Conservation (phyloP, 2,113 vertebrate genomes). For the Antechinus flavipes region DNA sequence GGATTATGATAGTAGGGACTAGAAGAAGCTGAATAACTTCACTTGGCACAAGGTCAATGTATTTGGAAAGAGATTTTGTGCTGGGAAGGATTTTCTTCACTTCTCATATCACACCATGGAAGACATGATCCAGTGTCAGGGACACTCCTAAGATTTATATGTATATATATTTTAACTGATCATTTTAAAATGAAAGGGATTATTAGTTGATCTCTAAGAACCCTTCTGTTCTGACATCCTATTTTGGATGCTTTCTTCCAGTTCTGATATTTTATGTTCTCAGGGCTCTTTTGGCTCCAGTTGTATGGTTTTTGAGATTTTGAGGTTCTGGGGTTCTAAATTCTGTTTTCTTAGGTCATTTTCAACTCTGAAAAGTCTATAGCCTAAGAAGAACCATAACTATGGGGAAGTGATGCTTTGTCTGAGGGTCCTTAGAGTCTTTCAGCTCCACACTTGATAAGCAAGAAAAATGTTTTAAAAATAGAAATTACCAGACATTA, state of each 20-base stretch:
- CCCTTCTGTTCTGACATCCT: neutral
- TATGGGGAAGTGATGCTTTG: neutral
- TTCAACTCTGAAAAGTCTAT: neutral
- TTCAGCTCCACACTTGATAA: neutral
- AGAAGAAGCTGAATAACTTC: neutral
- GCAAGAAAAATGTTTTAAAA: neutral
- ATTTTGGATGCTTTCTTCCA: neutral
- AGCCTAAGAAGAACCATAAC: neutral
- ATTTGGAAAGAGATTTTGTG: neutral
- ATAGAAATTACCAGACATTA: neutral
- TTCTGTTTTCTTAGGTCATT: neutral
- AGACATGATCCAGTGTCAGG: neutral
- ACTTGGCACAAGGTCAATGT: neutral
- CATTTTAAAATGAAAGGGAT: neutral
- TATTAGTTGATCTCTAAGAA: neutral
- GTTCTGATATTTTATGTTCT: neutral
- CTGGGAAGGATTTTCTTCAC: neutral
- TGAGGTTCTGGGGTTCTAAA: neutral
- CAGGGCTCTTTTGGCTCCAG: neutral
- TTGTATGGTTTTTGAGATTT: neutral
- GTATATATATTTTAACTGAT: neutral
- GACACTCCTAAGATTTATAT: neutral
- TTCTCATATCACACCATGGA: neutral
- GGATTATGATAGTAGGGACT: neutral
- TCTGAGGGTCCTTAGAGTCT: neutral